These are phyloP conservation scores for Aradus depressus DNA, from an alignment of 2,888 invertebrate genomes.

Conservation along the genomic window DNA sequence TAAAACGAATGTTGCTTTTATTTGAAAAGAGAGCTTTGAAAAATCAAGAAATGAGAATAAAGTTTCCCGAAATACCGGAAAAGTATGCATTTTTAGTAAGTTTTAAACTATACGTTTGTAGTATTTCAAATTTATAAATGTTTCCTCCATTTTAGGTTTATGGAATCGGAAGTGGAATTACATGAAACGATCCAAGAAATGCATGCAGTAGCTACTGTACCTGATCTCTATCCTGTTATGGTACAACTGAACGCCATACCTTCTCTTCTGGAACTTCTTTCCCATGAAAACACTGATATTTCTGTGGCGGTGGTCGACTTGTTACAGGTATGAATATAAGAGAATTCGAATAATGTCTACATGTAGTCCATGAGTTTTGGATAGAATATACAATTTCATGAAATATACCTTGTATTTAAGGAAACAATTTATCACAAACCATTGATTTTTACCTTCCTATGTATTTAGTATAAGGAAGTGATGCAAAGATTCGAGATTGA, in stretches of 20 bases:
- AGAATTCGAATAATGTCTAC: too few relatives aligned
- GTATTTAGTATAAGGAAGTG: too few relatives aligned
- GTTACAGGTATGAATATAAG: constrained; percentile 48
- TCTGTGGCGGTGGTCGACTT: constrained; percentile 64
- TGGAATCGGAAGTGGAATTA: constrained; percentile 90
- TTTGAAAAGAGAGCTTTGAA: constrained; percentile 90
- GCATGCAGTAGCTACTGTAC: constrained; percentile 87
- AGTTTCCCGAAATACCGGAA: constrained; percentile 92
- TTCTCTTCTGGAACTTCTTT: constrained; percentile 79
- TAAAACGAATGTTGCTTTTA: constrained; percentile 78
- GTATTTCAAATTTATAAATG: not conserved
- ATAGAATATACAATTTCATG: too few relatives aligned
- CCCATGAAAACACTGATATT: constrained; percentile 94
- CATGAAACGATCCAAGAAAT: constrained; percentile 81
- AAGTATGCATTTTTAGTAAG: constrained; percentile 44
- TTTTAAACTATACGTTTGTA: not conserved
- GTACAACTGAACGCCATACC: constrained; percentile 82
- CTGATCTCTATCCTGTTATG: constrained; percentile 84
- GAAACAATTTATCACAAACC: too few relatives aligned
- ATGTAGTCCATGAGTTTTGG: too few relatives aligned
- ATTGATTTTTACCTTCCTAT: too few relatives aligned
- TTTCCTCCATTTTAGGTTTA: constrained; percentile 52
- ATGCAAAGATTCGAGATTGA: too few relatives aligned
- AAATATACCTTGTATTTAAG: too few relatives aligned
- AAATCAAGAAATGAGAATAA: constrained; percentile 96